These are phyloP conservation scores for Drosophila watanabei DNA, from an alignment of 1,140 invertebrate species.

Conservation along the genomic window DNA sequence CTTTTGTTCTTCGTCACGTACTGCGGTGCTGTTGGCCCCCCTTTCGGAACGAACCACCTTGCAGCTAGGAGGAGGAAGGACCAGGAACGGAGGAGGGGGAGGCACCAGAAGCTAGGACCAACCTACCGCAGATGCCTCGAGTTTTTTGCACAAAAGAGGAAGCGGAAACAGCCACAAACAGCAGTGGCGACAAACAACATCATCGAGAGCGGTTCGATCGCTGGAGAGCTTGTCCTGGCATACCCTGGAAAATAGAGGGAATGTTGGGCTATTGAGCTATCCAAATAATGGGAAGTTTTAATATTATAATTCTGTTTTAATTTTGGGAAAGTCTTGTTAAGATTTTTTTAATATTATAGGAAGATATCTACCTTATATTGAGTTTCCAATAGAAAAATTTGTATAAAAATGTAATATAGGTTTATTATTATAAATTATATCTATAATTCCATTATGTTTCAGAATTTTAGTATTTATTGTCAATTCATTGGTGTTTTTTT, in stretches of 20 bases:
- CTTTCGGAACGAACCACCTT: constrained; percentile 52
- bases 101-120: constrained; percentile 9
- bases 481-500: too few relatives aligned
- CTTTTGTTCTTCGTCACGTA: constrained; percentile 86
- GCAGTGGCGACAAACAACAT: constrained; percentile 33
- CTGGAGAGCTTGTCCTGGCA: constrained; percentile 39
- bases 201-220: constrained; percentile 71
- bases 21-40: constrained; percentile 66
- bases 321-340: too few relatives aligned
- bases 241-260: background rate
- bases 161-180: constrained; percentile 74
- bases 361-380: too few relatives aligned
- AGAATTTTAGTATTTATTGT: too few relatives aligned
- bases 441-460: too few relatives aligned
- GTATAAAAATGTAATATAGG: too few relatives aligned
- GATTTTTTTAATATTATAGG: too few relatives aligned
- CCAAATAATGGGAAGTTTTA: too few relatives aligned
- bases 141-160: constrained; percentile 62
- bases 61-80: constrained; percentile 3
- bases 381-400: too few relatives aligned
- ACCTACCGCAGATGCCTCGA: constrained; percentile 57
- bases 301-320: too few relatives aligned
- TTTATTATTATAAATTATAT: too few relatives aligned
- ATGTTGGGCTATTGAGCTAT: too few relatives aligned
- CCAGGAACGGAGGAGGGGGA: constrained; percentile 2